Evolutionary conservation across 1,140 invertebrate genomes (phyloP), one percentile per base, ranked within the genome.

Genomic region (Cydia fagiglandana): DNA sequence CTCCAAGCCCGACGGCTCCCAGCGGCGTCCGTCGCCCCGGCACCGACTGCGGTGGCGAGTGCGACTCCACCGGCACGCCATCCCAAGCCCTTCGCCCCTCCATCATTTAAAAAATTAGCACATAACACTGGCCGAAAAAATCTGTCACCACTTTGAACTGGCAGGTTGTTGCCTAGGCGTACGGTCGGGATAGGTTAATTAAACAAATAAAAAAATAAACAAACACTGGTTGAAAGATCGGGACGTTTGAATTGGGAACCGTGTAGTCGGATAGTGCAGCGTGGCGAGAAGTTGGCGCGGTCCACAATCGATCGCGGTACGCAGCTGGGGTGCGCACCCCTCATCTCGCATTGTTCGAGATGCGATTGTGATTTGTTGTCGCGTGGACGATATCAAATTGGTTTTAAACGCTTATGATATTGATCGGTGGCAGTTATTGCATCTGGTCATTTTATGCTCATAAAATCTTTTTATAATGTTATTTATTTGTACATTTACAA

Each of bases 1-100:
- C 96, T 24, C 96, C 96, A 6, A 97, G 93, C 13, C 96, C 96
- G 5, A 97, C 96, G n/a, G 96, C 95, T 7, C 96, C 96, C 70
- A 97, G 86, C 20, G 97, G 97, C 76, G 96, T 97, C 78, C 97
- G 93, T 78, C 96, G 87, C 24, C 96, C 96, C n/a, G 95, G 95
- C 76, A 95, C 94, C 84, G 91, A 94, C 82, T 93, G 94, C 76
- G 93, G 94, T 84, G 92, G 94, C 76, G 94, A 94, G 64, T 94
- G 93, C 0, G 94, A 93, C 78, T 90, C 93, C 85, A 91, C 75
- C 79, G 89, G 88, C 83, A 90, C 86, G 56, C 89, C 88, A 84
- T 92, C 92, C 91, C 92, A 92, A 79, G 80, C 80, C 82, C 90
- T 88, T 83, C 91, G 88, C 78, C 86, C 90, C 80, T 93, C 91